Evolutionary conservation across 2,888 invertebrate species (phyloP).

Genomic region (Sphaeridia pumilis): DNA sequence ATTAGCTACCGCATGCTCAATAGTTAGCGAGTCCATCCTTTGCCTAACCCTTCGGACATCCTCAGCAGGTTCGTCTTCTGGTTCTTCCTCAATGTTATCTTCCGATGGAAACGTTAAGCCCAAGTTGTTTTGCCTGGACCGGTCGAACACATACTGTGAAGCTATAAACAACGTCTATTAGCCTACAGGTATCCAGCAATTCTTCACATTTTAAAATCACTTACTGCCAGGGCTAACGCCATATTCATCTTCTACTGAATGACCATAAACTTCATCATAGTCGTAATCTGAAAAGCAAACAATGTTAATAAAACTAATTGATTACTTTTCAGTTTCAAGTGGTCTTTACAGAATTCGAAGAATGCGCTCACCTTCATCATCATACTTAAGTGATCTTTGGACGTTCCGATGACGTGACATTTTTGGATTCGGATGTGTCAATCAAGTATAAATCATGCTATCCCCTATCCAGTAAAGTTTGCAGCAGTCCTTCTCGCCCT

Average conservation of each 20-base stretch:
- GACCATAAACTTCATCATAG: slow-evolving; percentile 82
- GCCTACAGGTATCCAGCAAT: background rate
- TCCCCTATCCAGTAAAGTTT: too few relatives aligned
- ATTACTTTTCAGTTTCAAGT: too few relatives aligned
- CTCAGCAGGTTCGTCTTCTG: slow-evolving; percentile 48
- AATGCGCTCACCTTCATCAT: background rate
- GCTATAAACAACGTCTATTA: slow-evolving; percentile 16
- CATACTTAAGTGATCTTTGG: background rate
- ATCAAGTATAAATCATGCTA: too few relatives aligned
- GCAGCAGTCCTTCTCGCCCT: too few relatives aligned
- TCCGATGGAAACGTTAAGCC: slow-evolving; percentile 57
- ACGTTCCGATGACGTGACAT: background rate
- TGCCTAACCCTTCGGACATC: slow-evolving; percentile 38
- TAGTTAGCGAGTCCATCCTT: slow-evolving; percentile 38
- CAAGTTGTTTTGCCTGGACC: slow-evolving; percentile 49
- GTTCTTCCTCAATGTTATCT: slow-evolving; percentile 56
- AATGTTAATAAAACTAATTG: background rate
- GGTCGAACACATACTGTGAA: slow-evolving; percentile 69
- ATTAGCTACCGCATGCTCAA: slow-evolving; percentile 39
- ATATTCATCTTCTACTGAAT: slow-evolving; percentile 86
- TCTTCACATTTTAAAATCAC: slow-evolving; percentile 1
- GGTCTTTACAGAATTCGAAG: too few relatives aligned
- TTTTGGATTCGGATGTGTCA: too few relatives aligned
- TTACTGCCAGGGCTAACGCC: slow-evolving; percentile 70
- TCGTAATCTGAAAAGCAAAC: background rate